phyloP scores from a whole-genome alignment of 2,113 vertebrate genomes.

The Tor tambroides region DNA sequence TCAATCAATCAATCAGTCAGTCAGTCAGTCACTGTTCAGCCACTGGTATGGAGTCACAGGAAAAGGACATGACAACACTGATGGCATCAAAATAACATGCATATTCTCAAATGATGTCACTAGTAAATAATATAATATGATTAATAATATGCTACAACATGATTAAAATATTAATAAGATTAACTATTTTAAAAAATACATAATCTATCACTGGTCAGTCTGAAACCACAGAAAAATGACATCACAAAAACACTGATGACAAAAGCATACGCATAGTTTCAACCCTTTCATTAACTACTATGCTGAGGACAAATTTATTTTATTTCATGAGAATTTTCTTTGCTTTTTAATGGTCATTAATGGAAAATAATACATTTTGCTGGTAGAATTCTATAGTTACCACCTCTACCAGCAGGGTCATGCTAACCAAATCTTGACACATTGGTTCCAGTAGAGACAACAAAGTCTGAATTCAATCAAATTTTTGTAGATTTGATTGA shows the following conservation, averaged over 20 bases:
- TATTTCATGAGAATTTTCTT: too few relatives aligned
- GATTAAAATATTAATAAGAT: too few relatives aligned
- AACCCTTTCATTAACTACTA: background rate
- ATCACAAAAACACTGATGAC: background rate
- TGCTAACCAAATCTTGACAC: background rate
- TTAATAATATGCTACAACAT: too few relatives aligned
- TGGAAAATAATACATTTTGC: too few relatives aligned
- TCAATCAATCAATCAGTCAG: background rate
- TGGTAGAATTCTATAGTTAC: background rate
- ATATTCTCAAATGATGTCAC: too few relatives aligned
- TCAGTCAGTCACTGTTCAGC: background rate
- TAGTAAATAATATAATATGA: too few relatives aligned
- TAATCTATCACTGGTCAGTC: background rate
- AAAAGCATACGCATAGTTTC: background rate
- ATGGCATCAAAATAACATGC: background rate
- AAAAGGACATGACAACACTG: background rate
- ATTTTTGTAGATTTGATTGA: background rate
- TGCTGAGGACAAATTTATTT: background rate
- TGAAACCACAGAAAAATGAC: background rate
- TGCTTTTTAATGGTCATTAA: too few relatives aligned
- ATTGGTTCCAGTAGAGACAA: background rate
- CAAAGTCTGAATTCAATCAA: constrained; percentile 14
- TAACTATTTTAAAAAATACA: too few relatives aligned
- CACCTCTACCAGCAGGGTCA: background rate
- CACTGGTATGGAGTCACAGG: background rate